These are phyloP conservation scores for Trialeurodes vaporariorum DNA, from an alignment of 1,140 invertebrate genomes.

Conservation along the genomic window DNA sequence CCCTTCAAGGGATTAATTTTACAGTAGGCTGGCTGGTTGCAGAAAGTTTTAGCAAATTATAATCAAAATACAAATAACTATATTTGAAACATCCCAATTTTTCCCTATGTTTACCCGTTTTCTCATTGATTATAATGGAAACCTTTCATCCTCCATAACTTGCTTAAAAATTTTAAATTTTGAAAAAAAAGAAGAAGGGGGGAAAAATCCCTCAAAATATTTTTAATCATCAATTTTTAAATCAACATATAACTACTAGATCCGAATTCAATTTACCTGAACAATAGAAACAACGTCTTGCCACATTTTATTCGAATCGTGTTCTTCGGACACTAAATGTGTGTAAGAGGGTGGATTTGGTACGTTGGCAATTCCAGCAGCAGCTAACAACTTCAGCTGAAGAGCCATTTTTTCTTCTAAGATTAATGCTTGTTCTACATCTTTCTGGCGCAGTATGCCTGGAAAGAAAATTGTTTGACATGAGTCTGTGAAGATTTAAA, in stretches of 20 bases:
- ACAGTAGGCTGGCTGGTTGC: too few species aligned
- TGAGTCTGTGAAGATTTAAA: too few species aligned
- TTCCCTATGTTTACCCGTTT: too few species aligned
- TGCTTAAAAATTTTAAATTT: too few species aligned
- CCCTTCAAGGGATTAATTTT: too few species aligned
- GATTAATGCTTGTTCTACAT: conserved; percentile 68
- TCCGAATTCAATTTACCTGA: conserved; percentile 36
- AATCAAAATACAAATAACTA: too few species aligned
- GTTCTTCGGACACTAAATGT: conserved; percentile 43
- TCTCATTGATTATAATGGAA: too few species aligned
- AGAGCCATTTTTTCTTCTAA: conserved; percentile 80
- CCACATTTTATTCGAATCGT: conserved; percentile 52
- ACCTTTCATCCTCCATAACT: too few species aligned
- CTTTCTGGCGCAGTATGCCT: conserved; percentile 69
- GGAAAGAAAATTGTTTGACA: conserved; percentile 26
- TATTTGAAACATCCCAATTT: too few species aligned
- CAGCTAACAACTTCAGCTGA: conserved; percentile 62
- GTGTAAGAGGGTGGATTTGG: conserved; percentile 41
- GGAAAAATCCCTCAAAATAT: too few species aligned
- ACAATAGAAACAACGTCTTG: conserved; percentile 55
- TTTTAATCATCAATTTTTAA: conserved; percentile 5
- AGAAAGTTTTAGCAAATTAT: too few species aligned
- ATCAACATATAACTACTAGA: neutral
- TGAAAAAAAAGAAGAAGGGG: too few species aligned
- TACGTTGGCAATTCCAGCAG: conserved; percentile 39